Evolutionary conservation across 1,140 invertebrate genomes (phyloP), one percentile per base, ranked within the genome.

Genomic region (Eupristina koningsbergeri): DNA sequence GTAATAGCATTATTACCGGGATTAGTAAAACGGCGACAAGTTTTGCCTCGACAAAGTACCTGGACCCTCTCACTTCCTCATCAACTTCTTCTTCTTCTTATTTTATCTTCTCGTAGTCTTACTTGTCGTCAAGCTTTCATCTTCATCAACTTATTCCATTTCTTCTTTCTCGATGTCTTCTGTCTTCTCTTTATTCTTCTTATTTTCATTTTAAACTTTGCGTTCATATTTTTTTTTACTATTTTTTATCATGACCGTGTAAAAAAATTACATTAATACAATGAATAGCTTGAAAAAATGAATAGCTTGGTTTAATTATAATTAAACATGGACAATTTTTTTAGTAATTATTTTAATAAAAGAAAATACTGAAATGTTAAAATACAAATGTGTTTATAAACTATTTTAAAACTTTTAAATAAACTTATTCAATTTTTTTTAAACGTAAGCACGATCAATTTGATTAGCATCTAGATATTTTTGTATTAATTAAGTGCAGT

Each of bases 101-200:
- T 31, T 26, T 63, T 29, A 69, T 69, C 15, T 45, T 50, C 1
- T 74, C 47, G 1, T 39, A 19, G 74, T 58, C 31, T 7, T 61
- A 29, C 7, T 47, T 31, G 41, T 19, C 50, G 22, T 8, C 31
- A 26, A 76, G 47, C 50, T 58, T 58, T 74, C 34, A 58, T 36
- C 47, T 22, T 17, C 75, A 29, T 71, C 31, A 50, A 64, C 34
- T 73, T 84, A 79, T 74, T 75, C 86, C 82, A 86, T 87, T 84
- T 87, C 83, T 86, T 86, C 86, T 86, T 85, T 85, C 83, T 83
- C 84, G 84, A 86, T 63, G 77, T 83, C 86, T 86, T 86, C 86
- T 84, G 84, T 47, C 34, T 82, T 87, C 84, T 84, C 86, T 86
- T 86, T 39, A 26, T 45, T 47, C 31, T 34, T 64, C 76, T 74